Base-by-base conservation (phyloP, 2,113 vertebrate species). In the Papio anubis region DNA sequence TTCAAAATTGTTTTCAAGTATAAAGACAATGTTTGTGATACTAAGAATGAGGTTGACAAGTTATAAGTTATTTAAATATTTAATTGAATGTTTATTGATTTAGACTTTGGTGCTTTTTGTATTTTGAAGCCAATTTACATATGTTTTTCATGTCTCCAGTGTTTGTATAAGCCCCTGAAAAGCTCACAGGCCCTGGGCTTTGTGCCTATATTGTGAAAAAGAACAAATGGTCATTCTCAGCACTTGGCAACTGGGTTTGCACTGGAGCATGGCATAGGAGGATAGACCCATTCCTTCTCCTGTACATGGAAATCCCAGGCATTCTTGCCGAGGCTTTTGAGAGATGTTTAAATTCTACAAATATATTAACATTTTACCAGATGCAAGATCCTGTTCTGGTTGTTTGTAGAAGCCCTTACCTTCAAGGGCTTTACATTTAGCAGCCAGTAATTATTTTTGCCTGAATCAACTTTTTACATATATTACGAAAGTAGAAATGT, bases 1-100 rank as follows among this genome's bases (percentile, higher is more conserved):
- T 23, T 84, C 48, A 92, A 75, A 89, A 40, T 73, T 76, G 3
- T 21, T 95, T 73, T 95, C n/a, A 76, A 50, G 78, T 76, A 52
- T 82, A 93, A 88, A 93, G 85, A 45, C 20, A 79, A 38, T 78
- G 14, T 78, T 96, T 87, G 35, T 87, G 32, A 68, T 84, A 86
- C 55, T 70, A 83, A 94, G 55, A 82, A 93, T 80, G 50, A 94
- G 79, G 17, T 50, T 38, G 5, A n/a, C 6, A 45, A 61, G 55
- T 57, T 84, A 75, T 75, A 88, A 50, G 66, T 84, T 93, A 90
- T 95, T 40, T 85, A 76, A 80, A 85, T 87, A 81, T 70, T 89
- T 85, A 61, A 75, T 78, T 87, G 76, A 81, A 13, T 90, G 80
- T 94, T 59, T n/a, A 43, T 87, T 55, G 52, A 43, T 59, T 75